Percentiles rank a stretch among this genome's conserved stretches.
phyloP scores from a whole-genome alignment of 1,140 invertebrate species.

The Drosophila oshimai region DNA sequence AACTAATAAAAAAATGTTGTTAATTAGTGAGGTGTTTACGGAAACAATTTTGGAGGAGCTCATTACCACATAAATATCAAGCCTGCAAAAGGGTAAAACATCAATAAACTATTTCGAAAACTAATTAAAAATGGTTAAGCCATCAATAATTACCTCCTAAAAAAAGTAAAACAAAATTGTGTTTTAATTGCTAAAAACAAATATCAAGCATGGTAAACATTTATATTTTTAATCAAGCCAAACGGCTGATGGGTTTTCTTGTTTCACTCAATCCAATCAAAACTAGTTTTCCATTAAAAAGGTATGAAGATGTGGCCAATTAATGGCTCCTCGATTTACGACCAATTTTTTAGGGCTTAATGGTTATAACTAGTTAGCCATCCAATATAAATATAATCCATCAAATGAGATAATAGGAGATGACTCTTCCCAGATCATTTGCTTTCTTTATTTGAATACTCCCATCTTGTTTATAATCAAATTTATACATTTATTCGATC shows the following conservation, averaged over 20 bases:
- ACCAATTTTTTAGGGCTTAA: slow-evolving; percentile 18
- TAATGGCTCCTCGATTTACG: slow-evolving; percentile 25
- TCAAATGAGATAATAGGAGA: slow-evolving; percentile 13
- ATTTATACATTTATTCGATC: slow-evolving; percentile 46
- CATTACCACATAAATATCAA: too few relatives aligned
- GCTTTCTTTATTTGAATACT: slow-evolving; percentile 5
- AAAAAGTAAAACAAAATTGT: neutral
- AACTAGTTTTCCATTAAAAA: neutral
- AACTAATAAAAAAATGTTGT: neutral
- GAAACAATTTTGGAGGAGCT: too few relatives aligned
- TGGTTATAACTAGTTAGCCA: slow-evolving; percentile 11
- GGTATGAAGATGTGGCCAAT: slow-evolving; percentile 18
- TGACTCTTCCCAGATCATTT: slow-evolving; percentile 37
- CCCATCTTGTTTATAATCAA: slow-evolving; percentile 24
- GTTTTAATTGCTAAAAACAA: neutral
- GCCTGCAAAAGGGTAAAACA: too few relatives aligned
- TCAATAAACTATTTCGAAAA: neutral
- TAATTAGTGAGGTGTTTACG: too few relatives aligned
- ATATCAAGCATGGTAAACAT: neutral
- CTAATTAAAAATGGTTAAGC: neutral
- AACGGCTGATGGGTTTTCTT: neutral
- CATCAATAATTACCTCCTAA: neutral
- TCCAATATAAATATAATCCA: slow-evolving; percentile 16
- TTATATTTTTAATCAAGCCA: neutral
- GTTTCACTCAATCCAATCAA: slow-evolving; percentile 7